A percentile compares a stretch with the other conserved stretches of the same genome.
Conservation (phyloP, 2,797 vertebrate genomes). For the Poeciliopsis presidionis region DNA sequence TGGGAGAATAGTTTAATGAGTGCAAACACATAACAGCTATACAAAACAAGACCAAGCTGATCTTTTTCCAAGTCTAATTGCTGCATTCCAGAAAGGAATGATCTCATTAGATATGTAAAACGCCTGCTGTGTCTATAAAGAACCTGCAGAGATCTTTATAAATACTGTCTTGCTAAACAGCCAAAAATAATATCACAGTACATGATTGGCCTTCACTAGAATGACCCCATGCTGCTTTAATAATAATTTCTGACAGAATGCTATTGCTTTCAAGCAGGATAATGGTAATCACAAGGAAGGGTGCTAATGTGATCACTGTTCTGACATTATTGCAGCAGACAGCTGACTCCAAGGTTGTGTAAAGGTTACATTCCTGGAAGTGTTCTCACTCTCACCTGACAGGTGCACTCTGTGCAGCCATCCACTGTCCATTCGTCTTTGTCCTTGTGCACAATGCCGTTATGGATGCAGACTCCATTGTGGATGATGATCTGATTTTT, state of each 20-base stretch:
- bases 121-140: constrained; percentile 36
- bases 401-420: constrained; percentile 95
- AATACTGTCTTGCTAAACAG: constrained; percentile 37
- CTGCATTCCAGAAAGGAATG: constrained; percentile 49
- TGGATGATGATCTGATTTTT: constrained; percentile 78
- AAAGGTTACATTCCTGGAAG: constrained; percentile 40
- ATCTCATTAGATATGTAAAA: constrained; percentile 54
- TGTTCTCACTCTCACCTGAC: constrained; percentile 85
- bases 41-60: constrained; percentile 28
- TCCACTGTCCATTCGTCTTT: constrained; percentile 96
- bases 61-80: constrained; percentile 55
- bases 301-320: constrained; percentile 44
- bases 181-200: constrained; percentile 51
- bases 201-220: constrained; percentile 18
- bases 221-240: constrained; percentile 44
- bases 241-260: constrained; percentile 26
- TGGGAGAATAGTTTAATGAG: constrained; percentile 52
- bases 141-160: not conserved
- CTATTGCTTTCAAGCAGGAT: constrained; percentile 44
- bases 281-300: constrained; percentile 20
- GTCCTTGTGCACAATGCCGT: constrained; percentile 87
- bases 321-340: constrained; percentile 49
- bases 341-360: constrained; percentile 21
- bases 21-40: constrained; percentile 21
- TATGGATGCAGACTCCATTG: constrained; percentile 88